Conservation (phyloP, 2,888 invertebrate species). For the Philopedon plagiatum region DNA sequence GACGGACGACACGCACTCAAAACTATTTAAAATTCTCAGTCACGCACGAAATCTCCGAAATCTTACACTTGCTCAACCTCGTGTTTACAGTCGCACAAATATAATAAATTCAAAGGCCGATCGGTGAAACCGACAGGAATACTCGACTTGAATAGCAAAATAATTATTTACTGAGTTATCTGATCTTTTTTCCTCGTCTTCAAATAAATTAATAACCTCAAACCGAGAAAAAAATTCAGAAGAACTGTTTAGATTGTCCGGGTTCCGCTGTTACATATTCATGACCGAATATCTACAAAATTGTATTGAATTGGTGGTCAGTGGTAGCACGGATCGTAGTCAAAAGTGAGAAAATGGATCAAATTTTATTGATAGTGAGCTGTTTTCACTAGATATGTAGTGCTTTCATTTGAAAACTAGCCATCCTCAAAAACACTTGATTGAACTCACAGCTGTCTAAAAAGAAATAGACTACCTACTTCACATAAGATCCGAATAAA, state of each 20-base stretch:
- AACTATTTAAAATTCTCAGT: slow-evolving; percentile 20
- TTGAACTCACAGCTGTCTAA: no score
- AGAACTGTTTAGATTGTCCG: slow-evolving; percentile 16
- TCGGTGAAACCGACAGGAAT: slow-evolving; percentile 31
- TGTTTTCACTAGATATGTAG: no score
- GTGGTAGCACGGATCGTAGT: slow-evolving; percentile 4
- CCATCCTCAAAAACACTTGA: no score
- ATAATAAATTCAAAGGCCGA: slow-evolving; percentile 36
- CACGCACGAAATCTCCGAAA: slow-evolving; percentile 24
- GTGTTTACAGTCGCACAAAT: slow-evolving; percentile 25
- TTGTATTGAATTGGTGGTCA: background rate
- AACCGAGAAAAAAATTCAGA: slow-evolving; percentile 29
- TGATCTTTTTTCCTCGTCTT: slow-evolving; percentile 35
- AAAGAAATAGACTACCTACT: no score
- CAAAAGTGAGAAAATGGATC: no score
- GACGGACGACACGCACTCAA: slow-evolving; percentile 2
- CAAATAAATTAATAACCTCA: slow-evolving; percentile 31
- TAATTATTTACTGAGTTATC: slow-evolving; percentile 45
- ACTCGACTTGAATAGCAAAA: slow-evolving; percentile 35
- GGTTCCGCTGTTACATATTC: slow-evolving; percentile 35
- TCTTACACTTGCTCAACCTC: slow-evolving; percentile 18
- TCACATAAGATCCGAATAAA: no score
- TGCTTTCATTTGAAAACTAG: no score
- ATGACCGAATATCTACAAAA: slow-evolving; percentile 13
- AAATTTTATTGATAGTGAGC: no score